phyloP scores from a whole-genome alignment of 2,797 vertebrate genomes.

The Rhinichthys osculus region DNA sequence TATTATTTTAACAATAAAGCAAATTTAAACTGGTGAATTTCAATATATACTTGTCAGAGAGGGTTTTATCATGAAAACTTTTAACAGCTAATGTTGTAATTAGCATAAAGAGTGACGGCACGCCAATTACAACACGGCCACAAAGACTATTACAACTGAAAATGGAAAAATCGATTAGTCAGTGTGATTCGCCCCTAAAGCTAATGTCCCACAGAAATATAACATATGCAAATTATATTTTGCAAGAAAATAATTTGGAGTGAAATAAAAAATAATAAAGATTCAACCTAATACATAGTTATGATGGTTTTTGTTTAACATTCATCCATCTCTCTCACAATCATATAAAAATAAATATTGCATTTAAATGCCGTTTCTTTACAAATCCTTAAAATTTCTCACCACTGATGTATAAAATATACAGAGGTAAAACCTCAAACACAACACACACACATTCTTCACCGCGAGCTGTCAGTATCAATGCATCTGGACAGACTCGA shows the following conservation, averaged over 20 bases:
- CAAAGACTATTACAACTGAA: neutral
- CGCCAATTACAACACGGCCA: neutral
- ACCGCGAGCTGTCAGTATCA: neutral
- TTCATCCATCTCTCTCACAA: neutral
- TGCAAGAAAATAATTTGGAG: no score
- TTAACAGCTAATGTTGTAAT: neutral
- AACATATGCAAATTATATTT: neutral
- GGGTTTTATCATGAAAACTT: neutral
- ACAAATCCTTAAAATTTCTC: neutral
- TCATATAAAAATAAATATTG: neutral
- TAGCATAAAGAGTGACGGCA: neutral
- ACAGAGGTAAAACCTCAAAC: neutral
- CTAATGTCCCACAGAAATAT: neutral
- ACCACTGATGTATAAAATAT: neutral
- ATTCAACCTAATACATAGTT: neutral
- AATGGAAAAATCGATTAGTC: neutral
- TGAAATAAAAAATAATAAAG: no score
- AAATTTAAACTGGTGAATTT: neutral
- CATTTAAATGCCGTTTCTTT: neutral
- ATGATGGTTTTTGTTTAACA: neutral
- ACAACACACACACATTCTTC: neutral
- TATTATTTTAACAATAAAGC: constrained; percentile 6
- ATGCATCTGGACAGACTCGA: neutral
- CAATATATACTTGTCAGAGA: neutral
- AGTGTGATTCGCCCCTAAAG: neutral